Evolutionary conservation across 2,888 invertebrate genomes (phyloP), one percentile per base, ranked within the genome.

Genomic region (Megalurothrips usitatus): DNA sequence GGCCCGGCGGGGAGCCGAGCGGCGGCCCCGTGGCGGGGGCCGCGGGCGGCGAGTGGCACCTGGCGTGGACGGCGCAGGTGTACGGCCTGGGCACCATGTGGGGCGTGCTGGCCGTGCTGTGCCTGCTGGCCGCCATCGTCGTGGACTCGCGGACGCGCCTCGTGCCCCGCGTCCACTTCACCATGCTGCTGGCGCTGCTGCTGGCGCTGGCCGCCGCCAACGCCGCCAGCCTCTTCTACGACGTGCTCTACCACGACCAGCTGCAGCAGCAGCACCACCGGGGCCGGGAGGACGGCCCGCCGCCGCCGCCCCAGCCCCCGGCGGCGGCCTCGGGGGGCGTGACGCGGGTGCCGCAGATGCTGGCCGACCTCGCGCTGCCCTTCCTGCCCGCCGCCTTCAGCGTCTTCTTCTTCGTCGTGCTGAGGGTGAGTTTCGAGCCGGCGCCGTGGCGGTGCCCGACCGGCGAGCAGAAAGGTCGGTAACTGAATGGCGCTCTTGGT

Each of bases 61-160:
- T 68, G 23, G 68, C 68, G 23, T 68, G 68, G 68, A 68, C 68
- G 23, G 68, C 68, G 68, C 68, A 68, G 68, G 68, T 68, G 23
- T 68, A 68, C 68, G 68, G 68, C 68, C 68, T 68, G 68, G 68
- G 68, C 68, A 68, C 68, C 68, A 68, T 68, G 68, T 68, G 68
- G 68, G 68, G 68, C 68, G 68, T 68, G 68, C 68, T 68, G 68
- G 68, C 23, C 68, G 68, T 23, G 68, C 68, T 68, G 23, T 68
- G 68, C 68, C 68, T 68, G 9, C 23, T 68, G 23, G 68, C 68
- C 68, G 68, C 68, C 68, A 23, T 68, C n/a, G 19, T 68, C 68
- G 68, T 68, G 23, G 68, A 68, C 68, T 68, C 68, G 23, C 4
- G 68, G 23, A 68, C 68, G 23, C 68, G 68, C 68, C 68, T 68